Percentiles rank a stretch among this genome's conserved stretches.
Conservation (phyloP, 2,797 vertebrate species). For the Phalanger gymnotis region DNA sequence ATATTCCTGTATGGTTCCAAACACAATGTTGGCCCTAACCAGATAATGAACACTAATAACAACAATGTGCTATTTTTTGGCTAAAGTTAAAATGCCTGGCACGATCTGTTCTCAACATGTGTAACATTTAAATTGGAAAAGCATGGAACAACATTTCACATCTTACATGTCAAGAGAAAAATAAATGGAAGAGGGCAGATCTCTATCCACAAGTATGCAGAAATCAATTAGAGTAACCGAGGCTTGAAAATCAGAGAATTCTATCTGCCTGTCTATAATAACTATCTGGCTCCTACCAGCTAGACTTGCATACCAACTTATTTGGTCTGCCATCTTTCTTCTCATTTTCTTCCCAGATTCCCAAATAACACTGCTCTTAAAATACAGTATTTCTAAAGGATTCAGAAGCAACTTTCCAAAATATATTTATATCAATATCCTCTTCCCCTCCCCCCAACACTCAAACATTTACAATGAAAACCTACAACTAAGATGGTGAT, state of each 20-base stretch:
- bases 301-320: background rate
- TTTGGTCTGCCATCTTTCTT: slow-evolving; percentile 40
- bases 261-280: slow-evolving; percentile 38
- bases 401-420: slow-evolving; percentile 74
- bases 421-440: slow-evolving; percentile 54
- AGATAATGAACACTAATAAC: slow-evolving; percentile 70
- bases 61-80: slow-evolving; percentile 73
- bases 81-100: slow-evolving; percentile 73
- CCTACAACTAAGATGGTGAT: background rate
- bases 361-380: slow-evolving; percentile 32
- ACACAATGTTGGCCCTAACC: slow-evolving; percentile 70
- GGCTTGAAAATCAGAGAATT: slow-evolving; percentile 64
- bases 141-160: slow-evolving; percentile 78
- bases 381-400: slow-evolving; percentile 33
- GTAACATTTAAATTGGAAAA: slow-evolving; percentile 78
- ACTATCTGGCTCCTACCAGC: slow-evolving; percentile 37
- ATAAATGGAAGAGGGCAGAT: slow-evolving; percentile 78
- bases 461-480: background rate
- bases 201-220: slow-evolving; percentile 76
- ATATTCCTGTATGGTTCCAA: slow-evolving; percentile 58
- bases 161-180: slow-evolving; percentile 75
- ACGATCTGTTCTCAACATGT: slow-evolving; percentile 72
- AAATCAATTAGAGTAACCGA: slow-evolving; percentile 74
- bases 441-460: background rate
- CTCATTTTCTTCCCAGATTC: slow-evolving; percentile 60